Evolutionary conservation across 2,113 vertebrate genomes (phyloP), one percentile per base, ranked within the genome.

Genomic region (Rhinogobius similis): DNA sequence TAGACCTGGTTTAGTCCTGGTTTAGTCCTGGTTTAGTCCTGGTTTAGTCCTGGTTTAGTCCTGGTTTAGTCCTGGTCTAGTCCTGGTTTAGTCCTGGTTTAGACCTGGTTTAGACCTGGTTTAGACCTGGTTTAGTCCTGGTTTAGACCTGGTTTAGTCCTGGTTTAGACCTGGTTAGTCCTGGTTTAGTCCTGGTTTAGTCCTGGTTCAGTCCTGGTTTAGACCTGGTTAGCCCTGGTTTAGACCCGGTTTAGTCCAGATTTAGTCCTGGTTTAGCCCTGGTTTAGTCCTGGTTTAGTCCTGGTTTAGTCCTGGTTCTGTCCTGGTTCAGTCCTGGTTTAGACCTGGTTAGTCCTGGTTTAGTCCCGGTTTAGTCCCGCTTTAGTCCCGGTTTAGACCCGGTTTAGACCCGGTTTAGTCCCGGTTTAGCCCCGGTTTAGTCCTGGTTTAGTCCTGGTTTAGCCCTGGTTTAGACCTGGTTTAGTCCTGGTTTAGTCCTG

Each of bases 1-100:
- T 39, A 39, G 38, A 5, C 38, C 38, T 39, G 38, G 29, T 39
- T 10, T 39, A 39, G 10, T 21, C 55, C 26, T 29, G 55, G 3
- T 4, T 29, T 14, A 18, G 26, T 14, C 13, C 26, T 26, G 55
- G 38, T 39, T 24, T 29, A 29, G 55, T 58, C 16, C 55, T 16
- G 23, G 29, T 32, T 32, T 32, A 32, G 24, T 16, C 26, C 27
- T 5, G 59, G 56, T 59, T 20, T 24, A 61, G 56, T 61, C 29
- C 59, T 41, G 10, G 90, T 84, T 3, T 92, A 89, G 52, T 90
- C 79, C 0, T 91, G 82, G 20, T 86, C 84, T 63, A 92, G 67
- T 23, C 79, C 84, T 39, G 38, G 8, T 36, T 8, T 36, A 53
- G 86, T 79, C 73, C 32, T 36, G 32, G 38, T 39, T 92, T n/a